Evolutionary conservation across 2,113 vertebrate species (phyloP), one percentile per base, ranked within the genome.

Genomic region (Perca flavescens): DNA sequence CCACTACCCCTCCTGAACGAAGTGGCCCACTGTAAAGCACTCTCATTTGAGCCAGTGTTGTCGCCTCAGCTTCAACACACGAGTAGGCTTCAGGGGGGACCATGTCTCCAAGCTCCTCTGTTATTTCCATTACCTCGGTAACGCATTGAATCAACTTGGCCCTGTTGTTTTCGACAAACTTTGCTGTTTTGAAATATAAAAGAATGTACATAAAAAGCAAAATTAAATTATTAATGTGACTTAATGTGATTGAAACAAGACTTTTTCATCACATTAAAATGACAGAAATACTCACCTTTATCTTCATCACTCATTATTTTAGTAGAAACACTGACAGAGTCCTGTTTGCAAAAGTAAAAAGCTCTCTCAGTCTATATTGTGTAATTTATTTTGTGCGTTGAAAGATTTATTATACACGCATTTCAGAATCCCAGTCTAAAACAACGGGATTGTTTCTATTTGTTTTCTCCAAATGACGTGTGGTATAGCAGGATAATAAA

Each of bases 201-300:
- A 28, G 5, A 36, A 70, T 5, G 2, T 53, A 49, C 0, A 43
- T 46, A 28, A 31, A 76, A 58, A 66, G 4, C 11, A 1, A 12
- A 7, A n/a, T 11, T 46, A 3, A 21, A 8, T 71, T 3, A 3
- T 47, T 4, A 21, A 62, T 21, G 31, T 53, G 50, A 52, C 17
- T 21, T 19, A 17, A 52, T 40, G 31, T 56, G 31, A 22, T 8
- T 54, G 2, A 54, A 69, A 43, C 40, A 11, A 11, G 10, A 34
- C 34, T 43, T 43, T 43, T 11, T 43, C 40, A 43, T 43, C 40
- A 43, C 10, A 43, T 43, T 3, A 43, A 43, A 43, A 43, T 11
- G 47, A 40, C 43, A 74, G 49, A 58, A 62, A 34, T 34, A 50
- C 54, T 58, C 14, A 93, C 92, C 88, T 87, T 91, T 90, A 0